phyloP scores from a whole-genome alignment of 1,140 invertebrate species.

The Yoshiicerus persimilis region DNA sequence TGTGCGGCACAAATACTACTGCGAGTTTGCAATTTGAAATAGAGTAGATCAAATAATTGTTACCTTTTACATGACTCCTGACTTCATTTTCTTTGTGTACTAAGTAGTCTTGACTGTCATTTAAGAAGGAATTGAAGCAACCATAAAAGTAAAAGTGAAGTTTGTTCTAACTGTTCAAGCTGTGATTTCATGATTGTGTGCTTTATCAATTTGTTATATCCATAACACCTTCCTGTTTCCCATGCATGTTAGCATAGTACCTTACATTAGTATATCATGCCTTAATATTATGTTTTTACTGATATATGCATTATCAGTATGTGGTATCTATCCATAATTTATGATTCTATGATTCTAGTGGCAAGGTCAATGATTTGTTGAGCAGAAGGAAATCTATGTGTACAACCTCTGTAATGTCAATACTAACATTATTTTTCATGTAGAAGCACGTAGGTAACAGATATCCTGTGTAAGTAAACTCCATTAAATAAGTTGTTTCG shows the following conservation, averaged over 20 bases:
- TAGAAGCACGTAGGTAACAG: background rate
- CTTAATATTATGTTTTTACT: background rate
- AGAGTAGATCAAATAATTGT: background rate
- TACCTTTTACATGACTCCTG: background rate
- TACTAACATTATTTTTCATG: background rate
- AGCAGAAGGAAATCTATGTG: background rate
- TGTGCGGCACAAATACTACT: background rate
- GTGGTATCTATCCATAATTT: background rate
- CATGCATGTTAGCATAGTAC: no score
- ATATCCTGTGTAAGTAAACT: background rate
- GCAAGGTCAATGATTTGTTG: background rate
- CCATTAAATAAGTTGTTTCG: background rate
- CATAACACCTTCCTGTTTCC: slow-evolving; percentile 7
- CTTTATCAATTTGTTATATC: background rate
- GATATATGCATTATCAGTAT: no score
- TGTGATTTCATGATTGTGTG: background rate
- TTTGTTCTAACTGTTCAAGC: background rate
- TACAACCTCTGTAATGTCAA: background rate
- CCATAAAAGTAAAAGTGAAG: background rate
- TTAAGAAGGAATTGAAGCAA: background rate
- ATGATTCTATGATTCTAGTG: background rate
- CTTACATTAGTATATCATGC: no score
- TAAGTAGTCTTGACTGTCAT: background rate
- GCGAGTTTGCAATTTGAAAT: background rate
- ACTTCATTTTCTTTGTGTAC: background rate